Conservation (phyloP, 2,888 invertebrate species). For the Drosophila conformis region DNA sequence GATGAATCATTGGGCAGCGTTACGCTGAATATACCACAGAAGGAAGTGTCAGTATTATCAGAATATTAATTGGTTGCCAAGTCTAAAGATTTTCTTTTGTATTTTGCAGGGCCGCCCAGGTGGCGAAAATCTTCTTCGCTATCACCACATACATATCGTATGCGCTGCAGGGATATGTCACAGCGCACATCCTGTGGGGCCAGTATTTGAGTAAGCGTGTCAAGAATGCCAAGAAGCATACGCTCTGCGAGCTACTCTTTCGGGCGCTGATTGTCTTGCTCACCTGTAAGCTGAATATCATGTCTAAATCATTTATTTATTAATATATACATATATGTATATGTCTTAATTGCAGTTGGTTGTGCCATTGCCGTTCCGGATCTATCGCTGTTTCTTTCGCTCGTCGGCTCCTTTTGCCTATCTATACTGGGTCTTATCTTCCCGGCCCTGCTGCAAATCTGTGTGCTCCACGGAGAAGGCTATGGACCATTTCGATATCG, state of each 20-base stretch:
- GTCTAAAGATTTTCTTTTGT: background rate
- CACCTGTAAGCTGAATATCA: conserved; percentile 87
- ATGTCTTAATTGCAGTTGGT: conserved; percentile 26
- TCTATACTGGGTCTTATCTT: conserved; percentile 96
- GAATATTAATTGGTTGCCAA: background rate
- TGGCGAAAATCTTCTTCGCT: conserved; percentile 93
- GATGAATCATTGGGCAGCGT: conserved; percentile 90
- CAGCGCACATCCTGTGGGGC: conserved; percentile 96
- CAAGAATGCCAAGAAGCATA: conserved; percentile 87
- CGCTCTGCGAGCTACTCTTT: conserved; percentile 90
- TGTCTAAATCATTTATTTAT: background rate
- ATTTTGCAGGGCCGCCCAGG: conserved; percentile 88
- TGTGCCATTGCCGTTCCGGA: conserved; percentile 95
- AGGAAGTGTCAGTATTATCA: conserved; percentile 87
- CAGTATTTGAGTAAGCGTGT: conserved; percentile 88
- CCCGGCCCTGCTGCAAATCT: conserved; percentile 94
- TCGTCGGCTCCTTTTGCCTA: conserved; percentile 96
- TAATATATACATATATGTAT: background rate
- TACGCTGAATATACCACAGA: conserved; percentile 93
- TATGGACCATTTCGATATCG: conserved; percentile 90
- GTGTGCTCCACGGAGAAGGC: conserved; percentile 89
- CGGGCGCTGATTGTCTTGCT: conserved; percentile 89
- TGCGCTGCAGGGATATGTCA: conserved; percentile 98
- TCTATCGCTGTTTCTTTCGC: conserved; percentile 94
- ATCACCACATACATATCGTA: conserved; percentile 97